Percentiles rank a stretch among this genome's conserved stretches.
Conservation (phyloP, 2,888 invertebrate genomes). For the Autographa pulchrina region DNA sequence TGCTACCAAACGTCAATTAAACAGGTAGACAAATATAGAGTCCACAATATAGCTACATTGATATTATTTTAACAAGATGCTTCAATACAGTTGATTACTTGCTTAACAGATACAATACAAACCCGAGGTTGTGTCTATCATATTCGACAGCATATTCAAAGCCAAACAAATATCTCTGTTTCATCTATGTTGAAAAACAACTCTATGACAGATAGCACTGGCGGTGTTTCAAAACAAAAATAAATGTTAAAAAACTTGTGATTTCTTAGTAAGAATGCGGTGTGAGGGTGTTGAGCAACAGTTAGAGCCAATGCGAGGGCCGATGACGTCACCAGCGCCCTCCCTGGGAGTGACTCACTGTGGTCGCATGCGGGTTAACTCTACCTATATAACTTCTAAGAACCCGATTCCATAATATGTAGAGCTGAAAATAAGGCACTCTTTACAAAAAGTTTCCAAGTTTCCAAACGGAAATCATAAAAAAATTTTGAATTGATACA, state of each 20-base stretch:
- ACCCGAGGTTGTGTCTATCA: not conserved
- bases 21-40: not conserved
- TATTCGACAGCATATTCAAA: not conserved
- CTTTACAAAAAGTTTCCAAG: not conserved
- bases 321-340: conserved; percentile 65
- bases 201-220: conserved; percentile 39
- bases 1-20: not conserved
- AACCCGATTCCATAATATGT: conserved; percentile 2
- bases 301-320: conserved; percentile 61
- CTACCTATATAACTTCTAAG: conserved; percentile 48
- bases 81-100: not conserved
- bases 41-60: not conserved
- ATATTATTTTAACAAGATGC: not conserved
- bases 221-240: conserved; percentile 43
- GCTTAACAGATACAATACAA: not conserved
- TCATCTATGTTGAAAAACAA: conserved; percentile 11
- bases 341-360: conserved; percentile 59
- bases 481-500: too few species aligned
- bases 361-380: conserved; percentile 50
- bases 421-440: conserved; percentile 19
- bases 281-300: conserved; percentile 59
- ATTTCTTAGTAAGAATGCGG: conserved; percentile 67
- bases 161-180: conserved; percentile 18
- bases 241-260: conserved; percentile 60
- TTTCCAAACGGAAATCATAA: too few species aligned